These are phyloP conservation scores for Etia nguti DNA, from an alignment of 2,113 vertebrate genomes.

Conservation along the genomic window DNA sequence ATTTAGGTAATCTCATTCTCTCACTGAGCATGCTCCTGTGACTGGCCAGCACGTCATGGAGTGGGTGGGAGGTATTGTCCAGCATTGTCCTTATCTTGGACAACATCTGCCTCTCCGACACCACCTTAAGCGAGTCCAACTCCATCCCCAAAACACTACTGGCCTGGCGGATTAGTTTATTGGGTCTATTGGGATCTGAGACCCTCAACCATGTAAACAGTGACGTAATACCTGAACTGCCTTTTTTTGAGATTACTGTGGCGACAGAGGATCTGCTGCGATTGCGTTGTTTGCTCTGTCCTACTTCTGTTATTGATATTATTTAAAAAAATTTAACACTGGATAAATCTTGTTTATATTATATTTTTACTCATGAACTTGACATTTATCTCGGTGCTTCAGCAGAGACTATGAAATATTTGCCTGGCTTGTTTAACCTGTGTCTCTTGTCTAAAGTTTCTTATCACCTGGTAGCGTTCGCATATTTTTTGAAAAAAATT, in stretches of 20 bases:
- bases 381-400: neutral
- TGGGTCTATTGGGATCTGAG: accelerated
- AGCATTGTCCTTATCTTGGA: neutral
- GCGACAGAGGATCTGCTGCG: neutral
- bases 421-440: neutral
- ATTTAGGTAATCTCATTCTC: neutral
- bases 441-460: neutral
- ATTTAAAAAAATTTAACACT: neutral
- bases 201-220: neutral
- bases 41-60: neutral
- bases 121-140: neutral
- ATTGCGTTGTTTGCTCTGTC: neutral
- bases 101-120: neutral
- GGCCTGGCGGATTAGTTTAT: accelerated
- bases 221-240: neutral
- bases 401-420: neutral
- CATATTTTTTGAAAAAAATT: neutral
- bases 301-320: neutral
- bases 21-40: neutral
- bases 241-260: neutral
- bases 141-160: neutral
- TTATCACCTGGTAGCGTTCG: neutral
- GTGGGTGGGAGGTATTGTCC: neutral
- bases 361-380: neutral
- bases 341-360: neutral